These are phyloP conservation scores for Sturnus vulgaris DNA, from an alignment of 2,113 vertebrate genomes.

Conservation along the genomic window DNA sequence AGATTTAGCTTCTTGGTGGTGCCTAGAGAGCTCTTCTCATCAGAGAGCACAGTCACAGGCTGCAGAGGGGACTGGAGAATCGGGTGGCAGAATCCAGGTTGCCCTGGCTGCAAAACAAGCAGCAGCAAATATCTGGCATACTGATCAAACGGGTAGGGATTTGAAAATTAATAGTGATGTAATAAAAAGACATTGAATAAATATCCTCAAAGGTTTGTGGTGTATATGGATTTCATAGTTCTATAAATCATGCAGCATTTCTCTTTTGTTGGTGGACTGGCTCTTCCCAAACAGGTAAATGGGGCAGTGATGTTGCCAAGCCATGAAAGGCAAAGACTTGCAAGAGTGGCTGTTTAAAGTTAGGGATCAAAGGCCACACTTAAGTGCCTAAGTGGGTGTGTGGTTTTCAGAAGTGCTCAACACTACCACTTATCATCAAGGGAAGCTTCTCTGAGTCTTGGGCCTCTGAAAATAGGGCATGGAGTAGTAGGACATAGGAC, in stretches of 20 bases:
- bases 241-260: not conserved
- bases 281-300: not conserved
- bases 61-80: not conserved
- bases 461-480: not conserved
- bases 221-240: not conserved
- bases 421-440: not conserved
- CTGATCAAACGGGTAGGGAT: not conserved
- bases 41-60: not conserved
- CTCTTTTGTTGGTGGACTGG: not conserved
- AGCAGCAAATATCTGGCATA: not conserved
- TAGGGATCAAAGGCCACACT: constrained; percentile 1
- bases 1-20: not conserved
- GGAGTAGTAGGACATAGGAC: not conserved
- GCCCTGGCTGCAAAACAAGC: not conserved
- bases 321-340: not conserved
- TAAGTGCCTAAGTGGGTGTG: not conserved
- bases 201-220: not conserved
- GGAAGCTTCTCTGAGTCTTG: not conserved
- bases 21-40: not conserved
- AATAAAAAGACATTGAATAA: not conserved
- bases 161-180: not conserved
- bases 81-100: not conserved
- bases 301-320: not conserved
- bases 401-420: not conserved
- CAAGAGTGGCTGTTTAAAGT: not conserved